phyloP scores from a whole-genome alignment of 2,797 vertebrate species.

The Cyprinodon diabolis region DNA sequence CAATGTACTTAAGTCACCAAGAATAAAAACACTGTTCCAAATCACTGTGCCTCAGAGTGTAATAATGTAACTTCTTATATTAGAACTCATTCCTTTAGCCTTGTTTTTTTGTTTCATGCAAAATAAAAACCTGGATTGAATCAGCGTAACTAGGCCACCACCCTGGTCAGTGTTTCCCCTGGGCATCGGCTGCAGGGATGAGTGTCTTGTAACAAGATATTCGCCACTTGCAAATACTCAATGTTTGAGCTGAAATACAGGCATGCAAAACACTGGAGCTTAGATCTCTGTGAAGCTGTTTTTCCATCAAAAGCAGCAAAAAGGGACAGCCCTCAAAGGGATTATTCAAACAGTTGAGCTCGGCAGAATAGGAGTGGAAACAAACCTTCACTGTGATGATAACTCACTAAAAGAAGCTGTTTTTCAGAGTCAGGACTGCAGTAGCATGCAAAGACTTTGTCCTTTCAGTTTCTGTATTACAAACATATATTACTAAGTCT shows the following conservation, averaged over 20 bases:
- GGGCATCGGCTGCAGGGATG: background rate
- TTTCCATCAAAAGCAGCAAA: background rate
- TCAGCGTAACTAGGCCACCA: background rate
- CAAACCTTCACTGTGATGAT: background rate
- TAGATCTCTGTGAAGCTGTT: background rate
- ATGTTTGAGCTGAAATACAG: constrained; percentile 49
- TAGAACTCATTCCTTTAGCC: background rate
- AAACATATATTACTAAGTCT: background rate
- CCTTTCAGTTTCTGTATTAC: background rate
- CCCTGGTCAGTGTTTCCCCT: background rate
- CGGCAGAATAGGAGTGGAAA: background rate
- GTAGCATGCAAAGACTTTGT: background rate
- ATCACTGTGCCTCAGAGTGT: background rate
- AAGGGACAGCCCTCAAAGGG: background rate
- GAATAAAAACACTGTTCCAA: background rate
- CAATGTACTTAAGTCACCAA: background rate
- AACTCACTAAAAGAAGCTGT: background rate
- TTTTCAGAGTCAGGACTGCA: background rate
- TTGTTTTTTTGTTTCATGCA: background rate
- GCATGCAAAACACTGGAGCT: constrained; percentile 40
- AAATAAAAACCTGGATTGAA: background rate
- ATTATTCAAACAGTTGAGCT: background rate
- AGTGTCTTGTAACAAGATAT: constrained; percentile 28
- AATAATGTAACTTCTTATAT: background rate
- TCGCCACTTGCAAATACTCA: constrained; percentile 43